These are phyloP conservation scores for Sylvilagus bachmani DNA, from an alignment of 2,113 vertebrate species.

Conservation along the genomic window DNA sequence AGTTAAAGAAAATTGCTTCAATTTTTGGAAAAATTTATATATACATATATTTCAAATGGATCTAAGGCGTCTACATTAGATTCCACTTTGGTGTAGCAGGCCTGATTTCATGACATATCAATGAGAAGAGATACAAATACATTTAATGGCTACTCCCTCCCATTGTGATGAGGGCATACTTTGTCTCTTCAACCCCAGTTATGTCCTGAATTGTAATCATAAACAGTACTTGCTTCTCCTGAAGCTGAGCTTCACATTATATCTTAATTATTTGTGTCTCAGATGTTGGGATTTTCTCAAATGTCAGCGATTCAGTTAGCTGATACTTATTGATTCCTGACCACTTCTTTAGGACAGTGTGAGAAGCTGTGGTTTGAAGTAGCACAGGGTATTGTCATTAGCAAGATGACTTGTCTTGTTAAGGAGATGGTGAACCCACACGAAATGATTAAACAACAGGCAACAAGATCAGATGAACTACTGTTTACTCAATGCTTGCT, in stretches of 20 bases:
- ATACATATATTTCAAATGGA: constrained; percentile 32
- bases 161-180: not conserved
- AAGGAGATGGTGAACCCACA: not conserved
- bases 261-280: constrained; percentile 72
- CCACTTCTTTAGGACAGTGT: not conserved
- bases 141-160: not conserved
- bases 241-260: constrained; percentile 40
- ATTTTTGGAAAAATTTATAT: constrained; percentile 32
- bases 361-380: not conserved
- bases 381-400: not conserved
- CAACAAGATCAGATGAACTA: not conserved
- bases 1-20: constrained; percentile 60
- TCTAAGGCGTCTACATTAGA: constrained; percentile 1
- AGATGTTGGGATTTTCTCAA: constrained; percentile 72
- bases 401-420: not conserved
- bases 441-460: constrained; percentile 11
- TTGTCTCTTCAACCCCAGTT: not conserved
- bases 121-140: not conserved
- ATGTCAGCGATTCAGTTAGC: constrained; percentile 75
- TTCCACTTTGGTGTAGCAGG: not conserved
- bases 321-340: constrained; percentile 57
- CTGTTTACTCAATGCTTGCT: not conserved
- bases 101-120: not conserved
- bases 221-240: not conserved
- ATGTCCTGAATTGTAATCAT: constrained; percentile 9